A percentile compares a stretch with the other conserved stretches of the same genome.
Conservation (phyloP, 2,888 invertebrate genomes). For the Lottia gigantea region DNA sequence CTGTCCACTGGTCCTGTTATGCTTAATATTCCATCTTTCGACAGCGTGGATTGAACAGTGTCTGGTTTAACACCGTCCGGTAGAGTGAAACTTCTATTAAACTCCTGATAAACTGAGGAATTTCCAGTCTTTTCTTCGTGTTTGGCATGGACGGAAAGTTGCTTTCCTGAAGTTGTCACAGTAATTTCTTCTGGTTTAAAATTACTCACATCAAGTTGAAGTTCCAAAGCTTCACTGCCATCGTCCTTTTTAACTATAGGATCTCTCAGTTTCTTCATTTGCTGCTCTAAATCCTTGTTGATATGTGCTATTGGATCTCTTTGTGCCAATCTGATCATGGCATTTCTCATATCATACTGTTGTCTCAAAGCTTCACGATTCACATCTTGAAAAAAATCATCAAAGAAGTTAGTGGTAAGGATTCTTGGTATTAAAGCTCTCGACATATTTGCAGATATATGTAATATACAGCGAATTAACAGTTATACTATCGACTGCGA, state of each 20-base stretch:
- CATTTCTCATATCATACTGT: slow-evolving; percentile 29
- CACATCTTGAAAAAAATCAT: slow-evolving; percentile 26
- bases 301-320: slow-evolving; percentile 11
- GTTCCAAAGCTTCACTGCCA: slow-evolving; percentile 22
- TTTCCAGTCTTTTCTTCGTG: slow-evolving; percentile 98
- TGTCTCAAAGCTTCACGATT: slow-evolving; percentile 20
- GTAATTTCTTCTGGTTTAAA: slow-evolving; percentile 95
- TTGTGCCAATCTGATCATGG: slow-evolving; percentile 24
- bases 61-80: slow-evolving; percentile 97
- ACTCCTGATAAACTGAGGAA: slow-evolving; percentile 96
- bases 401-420: slow-evolving; percentile 21
- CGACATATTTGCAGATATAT: not conserved
- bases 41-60: slow-evolving; percentile 92
- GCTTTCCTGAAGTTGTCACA: slow-evolving; percentile 97
- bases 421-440: not conserved
- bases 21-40: slow-evolving; percentile 95
- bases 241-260: slow-evolving; percentile 23
- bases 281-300: slow-evolving; percentile 13
- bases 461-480: no score
- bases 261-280: slow-evolving; percentile 22
- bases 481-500: no score
- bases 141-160: slow-evolving; percentile 90
- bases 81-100: slow-evolving; percentile 95
- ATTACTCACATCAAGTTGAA: slow-evolving; percentile 87
- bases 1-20: slow-evolving; percentile 83